Evolutionary conservation across 2,113 vertebrate genomes (phyloP).

Genomic region (Paradoxurus hermaphroditus): DNA sequence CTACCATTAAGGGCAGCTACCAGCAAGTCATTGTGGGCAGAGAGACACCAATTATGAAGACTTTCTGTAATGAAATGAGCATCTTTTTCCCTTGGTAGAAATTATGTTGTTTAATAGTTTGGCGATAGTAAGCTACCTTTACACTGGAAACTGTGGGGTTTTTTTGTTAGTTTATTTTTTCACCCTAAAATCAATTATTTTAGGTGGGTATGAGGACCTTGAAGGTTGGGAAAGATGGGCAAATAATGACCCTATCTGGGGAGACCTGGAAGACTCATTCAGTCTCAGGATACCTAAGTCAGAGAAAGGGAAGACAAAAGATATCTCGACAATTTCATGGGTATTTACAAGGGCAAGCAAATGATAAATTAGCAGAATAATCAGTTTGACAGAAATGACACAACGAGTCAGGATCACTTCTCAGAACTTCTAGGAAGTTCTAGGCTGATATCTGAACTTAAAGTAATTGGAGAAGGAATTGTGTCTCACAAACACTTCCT

Average conservation of each 20-base stretch:
- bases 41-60: neutral
- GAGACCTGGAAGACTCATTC: neutral
- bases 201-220: neutral
- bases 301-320: neutral
- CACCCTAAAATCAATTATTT: neutral
- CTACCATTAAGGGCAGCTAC: neutral
- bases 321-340: neutral
- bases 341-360: neutral
- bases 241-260: neutral
- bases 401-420: neutral
- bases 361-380: neutral
- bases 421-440: neutral
- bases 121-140: neutral
- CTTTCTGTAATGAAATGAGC: neutral
- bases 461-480: neutral
- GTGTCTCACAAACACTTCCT: neutral
- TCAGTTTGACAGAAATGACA: neutral
- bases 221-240: neutral
- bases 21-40: neutral
- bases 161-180: neutral
- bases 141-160: neutral
- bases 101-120: neutral
- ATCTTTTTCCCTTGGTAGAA: neutral
- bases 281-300: neutral
- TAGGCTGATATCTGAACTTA: neutral